A percentile compares a stretch with the other conserved stretches of the same genome.
Evolutionary conservation across 30 jellyfish, hydroid and myxozoan genomes (phyloP).

Genomic region (Pseudorhiza aurosa): DNA sequence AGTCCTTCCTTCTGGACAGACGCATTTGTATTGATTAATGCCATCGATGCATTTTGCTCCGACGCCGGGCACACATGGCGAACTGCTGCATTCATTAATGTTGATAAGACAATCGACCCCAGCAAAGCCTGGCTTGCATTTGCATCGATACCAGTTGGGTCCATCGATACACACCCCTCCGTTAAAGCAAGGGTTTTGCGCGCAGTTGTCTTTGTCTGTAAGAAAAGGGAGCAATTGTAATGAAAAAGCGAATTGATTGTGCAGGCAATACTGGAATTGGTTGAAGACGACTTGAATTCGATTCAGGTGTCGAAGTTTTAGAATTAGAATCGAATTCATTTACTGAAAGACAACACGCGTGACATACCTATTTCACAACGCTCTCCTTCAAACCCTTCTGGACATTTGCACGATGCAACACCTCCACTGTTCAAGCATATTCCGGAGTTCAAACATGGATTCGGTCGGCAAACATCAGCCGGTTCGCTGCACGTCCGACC

Average conservation of each 20-base stretch:
- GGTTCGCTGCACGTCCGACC: conserved; percentile 80
- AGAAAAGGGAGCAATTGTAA: not conserved
- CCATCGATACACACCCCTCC: conserved; percentile 81
- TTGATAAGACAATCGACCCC: conserved; percentile 79
- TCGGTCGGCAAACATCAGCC: conserved; percentile 61
- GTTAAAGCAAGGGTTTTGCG: conserved; percentile 74
- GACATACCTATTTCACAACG: conserved; percentile 82
- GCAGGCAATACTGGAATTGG: no score
- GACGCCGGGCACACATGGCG: conserved; percentile 61
- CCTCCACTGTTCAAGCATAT: conserved; percentile 76
- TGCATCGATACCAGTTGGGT: conserved; percentile 78
- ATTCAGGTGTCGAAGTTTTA: no score
- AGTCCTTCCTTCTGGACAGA: conserved; percentile 83
- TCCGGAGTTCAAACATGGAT: conserved; percentile 67
- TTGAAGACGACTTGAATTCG: no score
- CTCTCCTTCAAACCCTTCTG: conserved; percentile 81
- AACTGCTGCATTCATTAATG: conserved; percentile 76
- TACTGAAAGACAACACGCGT: not conserved
- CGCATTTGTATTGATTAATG: conserved; percentile 56
- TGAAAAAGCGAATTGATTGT: not conserved
- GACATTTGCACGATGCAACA: conserved; percentile 69
- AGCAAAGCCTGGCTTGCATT: conserved; percentile 74
- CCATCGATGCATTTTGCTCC: conserved; percentile 78
- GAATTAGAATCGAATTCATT: not conserved
- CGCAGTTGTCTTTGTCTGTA: conserved; percentile 72